Evolutionary conservation across 1,140 invertebrate genomes (phyloP), one percentile per base, ranked within the genome.

Genomic region (Lucilia sericata): DNA sequence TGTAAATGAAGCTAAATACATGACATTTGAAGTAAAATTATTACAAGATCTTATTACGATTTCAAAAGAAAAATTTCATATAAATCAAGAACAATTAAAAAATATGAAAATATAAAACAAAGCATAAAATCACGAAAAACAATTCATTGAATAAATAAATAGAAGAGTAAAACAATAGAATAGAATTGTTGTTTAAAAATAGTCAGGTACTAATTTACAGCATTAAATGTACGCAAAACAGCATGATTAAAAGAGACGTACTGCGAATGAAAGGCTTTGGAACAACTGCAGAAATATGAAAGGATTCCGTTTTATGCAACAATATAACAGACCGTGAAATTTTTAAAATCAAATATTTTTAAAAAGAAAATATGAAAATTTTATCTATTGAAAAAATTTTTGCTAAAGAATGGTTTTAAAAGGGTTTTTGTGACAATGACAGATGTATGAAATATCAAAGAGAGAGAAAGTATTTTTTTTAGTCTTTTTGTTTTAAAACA

Each of bases 401-500:
- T 10, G 21, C 21, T 19, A 70, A 60, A 60, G 19, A 70, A 70
- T 70, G 9, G 65, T 70, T 70, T 55, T 60, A 70, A 70, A 70
- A 70, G 65, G 65, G 65, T 70, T 70, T 70, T 70, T 19, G 65
- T 70, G n/a, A 19, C 51, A 55, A 55, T 19, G 8, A 19, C 65
- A 70, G 65, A 70, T 70, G 42, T 10, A 42, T 42, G 65, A 12
- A 70, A 70, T 25, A 12, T 70, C n/a, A 21, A 25, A 70, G 65
- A 70, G 65, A 70, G n/a, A 70, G 65, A 19, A 70, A 21, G n/a
- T 70, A 19, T 25, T 70, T 70, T 70, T 70, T 70, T 21, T 70
- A 1, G 14, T n/a, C 14, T n/a, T 60, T 60, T 7, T 60, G 14
- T 60, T 17, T n/a, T n/a, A 60, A 60, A 25, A 70, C 65, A 21